phyloP scores from a whole-genome alignment of 1,140 invertebrate species.

The Ephestia elutella region DNA sequence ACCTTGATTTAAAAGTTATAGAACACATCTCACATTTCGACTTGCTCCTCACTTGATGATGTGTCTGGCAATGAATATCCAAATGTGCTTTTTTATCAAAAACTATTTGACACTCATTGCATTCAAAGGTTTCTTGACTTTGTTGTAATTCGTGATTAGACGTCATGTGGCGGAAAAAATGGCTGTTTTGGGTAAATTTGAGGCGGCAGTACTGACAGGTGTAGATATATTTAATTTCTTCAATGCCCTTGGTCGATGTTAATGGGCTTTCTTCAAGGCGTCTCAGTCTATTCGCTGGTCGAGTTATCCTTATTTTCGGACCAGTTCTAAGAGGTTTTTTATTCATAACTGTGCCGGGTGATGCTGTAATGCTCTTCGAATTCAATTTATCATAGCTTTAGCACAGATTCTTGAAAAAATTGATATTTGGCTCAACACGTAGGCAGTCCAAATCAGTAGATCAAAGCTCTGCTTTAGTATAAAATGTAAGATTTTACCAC shows the following conservation, averaged over 20 bases:
- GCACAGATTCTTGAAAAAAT: background rate
- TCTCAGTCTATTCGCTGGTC: slow-evolving; percentile 26
- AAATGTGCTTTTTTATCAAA: slow-evolving; percentile 56
- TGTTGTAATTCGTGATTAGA: slow-evolving; percentile 56
- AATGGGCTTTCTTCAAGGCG: slow-evolving; percentile 34
- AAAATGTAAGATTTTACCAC: background rate
- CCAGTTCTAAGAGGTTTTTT: slow-evolving; percentile 60
- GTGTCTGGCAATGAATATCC: slow-evolving; percentile 54
- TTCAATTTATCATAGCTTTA: background rate
- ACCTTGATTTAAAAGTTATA: slow-evolving; percentile 61
- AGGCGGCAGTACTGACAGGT: slow-evolving; percentile 61
- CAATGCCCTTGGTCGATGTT: slow-evolving; percentile 9
- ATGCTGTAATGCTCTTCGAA: background rate
- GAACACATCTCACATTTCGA: slow-evolving; percentile 58
- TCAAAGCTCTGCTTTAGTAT: background rate
- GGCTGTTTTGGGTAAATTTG: slow-evolving; percentile 63
- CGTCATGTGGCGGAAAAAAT: slow-evolving; percentile 64
- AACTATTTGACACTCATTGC: slow-evolving; percentile 60
- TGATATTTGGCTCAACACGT: slow-evolving; percentile 23
- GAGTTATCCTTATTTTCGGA: slow-evolving; percentile 54
- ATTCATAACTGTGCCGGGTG: slow-evolving; percentile 48
- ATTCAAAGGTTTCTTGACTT: slow-evolving; percentile 51
- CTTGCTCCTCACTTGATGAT: slow-evolving; percentile 56
- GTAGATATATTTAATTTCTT: slow-evolving; percentile 49
- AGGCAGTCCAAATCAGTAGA: slow-evolving; percentile 21